Base-by-base conservation (phyloP, 2,888 invertebrate species). In the Papilio demoleus region DNA sequence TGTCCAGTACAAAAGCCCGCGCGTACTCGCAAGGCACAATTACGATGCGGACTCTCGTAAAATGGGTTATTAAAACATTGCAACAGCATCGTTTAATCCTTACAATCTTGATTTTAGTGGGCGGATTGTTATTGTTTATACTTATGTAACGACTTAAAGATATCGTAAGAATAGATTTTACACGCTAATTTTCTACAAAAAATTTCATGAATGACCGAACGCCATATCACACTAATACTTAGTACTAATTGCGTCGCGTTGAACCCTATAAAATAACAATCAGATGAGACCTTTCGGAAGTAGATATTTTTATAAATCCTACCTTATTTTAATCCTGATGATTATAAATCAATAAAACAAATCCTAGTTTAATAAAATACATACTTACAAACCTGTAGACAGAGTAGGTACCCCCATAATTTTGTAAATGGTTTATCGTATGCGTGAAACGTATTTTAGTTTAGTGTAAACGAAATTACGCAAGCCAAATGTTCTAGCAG, bases 1-100 rank as follows among this genome's bases (percentile, higher is more conserved):
- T 17, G 19, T 58, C 40, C 31, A 19, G 56, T 64, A 40, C 27
- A 53, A 64, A 73, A 73, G 69, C 9, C 42, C 42, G 69, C 50
- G 64, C 64, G 67, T 72, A 70, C 70, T 70, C 70, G 72, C 75
- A 79, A 74, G 77, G 72, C 74, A 75, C 75, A 71, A 74, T 72
- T 72, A 70, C 75, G 76, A 79, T 78, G 38, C 64, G 27, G 64
- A 27, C n/a, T 53, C 63, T 50, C 64, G 40, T 64, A 64, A 86
- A 84, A 81, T 83, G 80, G 83, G 81, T 83, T 86, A 85, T 78
- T 82, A 78, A 82, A 85, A 86, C 79, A 83, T 82, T 80, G 76
- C 79, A 76, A 78, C 80, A 80, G 75, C 74, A 73, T 79, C 75
- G 81, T 60, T 60, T 80, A 80, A 67, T 67, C 66, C 68, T 69